phyloP scores from a whole-genome alignment of 2,888 invertebrate genomes.

The Dione vanillae region DNA sequence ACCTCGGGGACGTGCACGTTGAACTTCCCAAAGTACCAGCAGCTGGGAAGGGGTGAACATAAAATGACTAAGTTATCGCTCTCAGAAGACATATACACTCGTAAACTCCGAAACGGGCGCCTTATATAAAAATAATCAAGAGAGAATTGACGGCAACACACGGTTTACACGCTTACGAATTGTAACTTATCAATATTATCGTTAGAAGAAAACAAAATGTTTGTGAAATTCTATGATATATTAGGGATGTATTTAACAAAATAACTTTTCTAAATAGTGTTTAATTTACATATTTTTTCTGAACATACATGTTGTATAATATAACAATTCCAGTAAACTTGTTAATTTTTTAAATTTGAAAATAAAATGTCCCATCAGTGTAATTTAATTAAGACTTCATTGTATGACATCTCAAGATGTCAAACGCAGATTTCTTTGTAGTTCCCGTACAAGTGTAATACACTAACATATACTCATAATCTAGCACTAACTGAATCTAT shows the following conservation, averaged over 20 bases:
- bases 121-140: constrained; percentile 81
- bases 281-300: too few species aligned
- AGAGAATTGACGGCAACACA: constrained; percentile 62
- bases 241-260: neutral
- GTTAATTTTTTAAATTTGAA: too few species aligned
- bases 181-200: constrained; percentile 32
- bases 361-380: too few species aligned
- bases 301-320: too few species aligned
- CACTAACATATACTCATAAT: too few species aligned
- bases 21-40: constrained; percentile 73
- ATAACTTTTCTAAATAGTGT: too few species aligned
- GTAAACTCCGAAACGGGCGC: constrained; percentile 76
- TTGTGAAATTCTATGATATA: constrained; percentile 2
- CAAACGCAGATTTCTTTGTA: too few species aligned
- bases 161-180: constrained; percentile 52
- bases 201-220: constrained; percentile 5
- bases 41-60: constrained; percentile 75
- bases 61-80: constrained; percentile 83
- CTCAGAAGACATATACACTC: constrained; percentile 80
- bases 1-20: constrained; percentile 73
- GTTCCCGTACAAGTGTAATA: too few species aligned
- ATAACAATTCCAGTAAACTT: too few species aligned
- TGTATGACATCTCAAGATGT: too few species aligned
- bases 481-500: too few species aligned
- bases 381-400: too few species aligned